A percentile compares a stretch with the other conserved stretches of the same genome.
Conservation (phyloP, 2,888 invertebrate genomes). For the Lasioglossum pauxillum region DNA sequence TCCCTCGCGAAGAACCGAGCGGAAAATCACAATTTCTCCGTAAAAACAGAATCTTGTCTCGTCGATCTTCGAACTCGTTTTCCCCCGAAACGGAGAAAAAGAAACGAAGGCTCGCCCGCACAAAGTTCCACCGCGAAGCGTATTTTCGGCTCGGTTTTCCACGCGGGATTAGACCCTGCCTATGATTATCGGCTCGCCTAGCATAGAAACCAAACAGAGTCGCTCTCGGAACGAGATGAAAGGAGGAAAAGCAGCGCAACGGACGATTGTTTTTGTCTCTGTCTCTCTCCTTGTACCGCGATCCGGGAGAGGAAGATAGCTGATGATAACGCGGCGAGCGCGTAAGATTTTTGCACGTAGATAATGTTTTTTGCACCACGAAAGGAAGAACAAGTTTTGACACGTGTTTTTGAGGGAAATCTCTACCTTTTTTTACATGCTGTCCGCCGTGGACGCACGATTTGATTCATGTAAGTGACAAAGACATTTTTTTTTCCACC, state of each 20-base stretch:
- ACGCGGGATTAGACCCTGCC: neutral
- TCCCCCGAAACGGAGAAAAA: neutral
- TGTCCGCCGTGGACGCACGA: constrained; percentile 81
- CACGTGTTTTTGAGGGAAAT: constrained; percentile 81
- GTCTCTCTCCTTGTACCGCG: neutral
- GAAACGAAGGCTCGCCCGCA: neutral
- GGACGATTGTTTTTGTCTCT: constrained; percentile 6
- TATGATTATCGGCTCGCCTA: neutral
- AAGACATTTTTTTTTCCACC: constrained; percentile 77
- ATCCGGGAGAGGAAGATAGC: constrained; percentile 4
- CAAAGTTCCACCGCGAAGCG: neutral
- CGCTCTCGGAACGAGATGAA: constrained; percentile 7
- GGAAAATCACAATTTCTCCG: neutral
- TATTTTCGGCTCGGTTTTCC: neutral
- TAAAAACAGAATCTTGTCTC: neutral
- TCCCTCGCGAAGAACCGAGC: neutral
- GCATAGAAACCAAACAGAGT: neutral
- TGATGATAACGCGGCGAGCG: constrained; percentile 28
- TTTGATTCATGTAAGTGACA: constrained; percentile 82
- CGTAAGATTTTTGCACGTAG: constrained; percentile 70
- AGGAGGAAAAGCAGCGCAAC: constrained; percentile 9
- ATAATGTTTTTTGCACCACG: constrained; percentile 73
- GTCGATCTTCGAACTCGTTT: neutral
- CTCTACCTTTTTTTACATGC: constrained; percentile 82
- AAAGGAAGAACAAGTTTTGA: constrained; percentile 76